phyloP scores from a whole-genome alignment of 2,888 invertebrate species.

The Cephonodes hylas region DNA sequence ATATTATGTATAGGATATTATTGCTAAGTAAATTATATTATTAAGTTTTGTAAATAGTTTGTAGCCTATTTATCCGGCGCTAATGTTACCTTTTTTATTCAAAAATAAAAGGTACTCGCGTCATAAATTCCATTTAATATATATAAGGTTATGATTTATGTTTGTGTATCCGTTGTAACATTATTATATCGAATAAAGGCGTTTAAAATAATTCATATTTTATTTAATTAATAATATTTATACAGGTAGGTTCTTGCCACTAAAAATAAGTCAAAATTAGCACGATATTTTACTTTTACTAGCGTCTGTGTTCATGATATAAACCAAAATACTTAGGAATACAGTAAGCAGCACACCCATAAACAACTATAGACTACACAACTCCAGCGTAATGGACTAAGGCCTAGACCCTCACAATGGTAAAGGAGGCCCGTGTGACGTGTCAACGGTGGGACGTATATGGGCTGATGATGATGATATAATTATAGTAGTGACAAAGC shows the following conservation, averaged over 20 bases:
- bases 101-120: constrained; percentile 63
- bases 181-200: background rate
- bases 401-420: no score
- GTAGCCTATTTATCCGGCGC: constrained; percentile 59
- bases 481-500: no score
- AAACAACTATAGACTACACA: no score
- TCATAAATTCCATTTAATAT: constrained; percentile 36
- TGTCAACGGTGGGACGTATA: no score
- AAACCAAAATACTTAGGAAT: no score
- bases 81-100: constrained; percentile 74
- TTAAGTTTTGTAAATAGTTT: constrained; percentile 35
- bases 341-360: no score
- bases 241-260: background rate
- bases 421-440: no score
- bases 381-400: no score
- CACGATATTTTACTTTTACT: no score
- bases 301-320: no score
- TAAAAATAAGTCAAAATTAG: background rate
- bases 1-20: constrained; percentile 15
- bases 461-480: no score
- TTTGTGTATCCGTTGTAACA: background rate
- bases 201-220: background rate
- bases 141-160: constrained; percentile 15
- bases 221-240: background rate
- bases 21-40: constrained; percentile 13